Evolutionary conservation across 1,140 invertebrate species (phyloP).

Genomic region (Ctenoplectra terminalis): DNA sequence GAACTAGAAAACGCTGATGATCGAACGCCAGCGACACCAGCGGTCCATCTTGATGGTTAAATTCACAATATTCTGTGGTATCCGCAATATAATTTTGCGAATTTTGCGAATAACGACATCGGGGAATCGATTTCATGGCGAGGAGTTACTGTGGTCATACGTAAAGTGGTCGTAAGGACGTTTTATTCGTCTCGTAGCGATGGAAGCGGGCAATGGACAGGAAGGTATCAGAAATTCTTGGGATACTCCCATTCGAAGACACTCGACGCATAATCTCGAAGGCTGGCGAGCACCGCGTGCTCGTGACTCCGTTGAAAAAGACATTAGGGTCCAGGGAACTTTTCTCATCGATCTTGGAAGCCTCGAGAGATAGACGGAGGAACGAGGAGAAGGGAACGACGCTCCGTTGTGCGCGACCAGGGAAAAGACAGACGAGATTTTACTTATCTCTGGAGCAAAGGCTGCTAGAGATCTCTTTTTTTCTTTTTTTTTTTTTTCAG

Average conservation of each 20-base stretch:
- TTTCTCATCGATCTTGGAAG: constrained; percentile 48
- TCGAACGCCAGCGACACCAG: not conserved
- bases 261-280: constrained; percentile 39
- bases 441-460: constrained; percentile 2
- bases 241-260: constrained; percentile 10
- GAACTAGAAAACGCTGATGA: not conserved
- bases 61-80: not conserved
- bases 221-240: constrained; percentile 33
- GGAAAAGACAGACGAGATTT: constrained; percentile 12
- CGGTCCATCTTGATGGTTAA: not conserved
- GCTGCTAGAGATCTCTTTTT: not conserved
- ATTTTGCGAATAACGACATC: not conserved
- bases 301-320: constrained; percentile 22
- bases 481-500: not conserved
- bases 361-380: not conserved
- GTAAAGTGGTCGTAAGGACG: not conserved
- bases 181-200: not conserved
- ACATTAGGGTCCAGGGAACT: constrained; percentile 45
- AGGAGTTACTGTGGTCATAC: not conserved
- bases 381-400: not conserved
- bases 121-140: not conserved
- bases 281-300: not conserved
- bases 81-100: not conserved
- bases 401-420: not conserved
- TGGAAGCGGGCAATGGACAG: not conserved